Percentiles rank a stretch among this genome's conserved stretches.
These are phyloP conservation scores for Plectropomus leopardus DNA, from an alignment of 2,113 vertebrate species.

Conservation along the genomic window DNA sequence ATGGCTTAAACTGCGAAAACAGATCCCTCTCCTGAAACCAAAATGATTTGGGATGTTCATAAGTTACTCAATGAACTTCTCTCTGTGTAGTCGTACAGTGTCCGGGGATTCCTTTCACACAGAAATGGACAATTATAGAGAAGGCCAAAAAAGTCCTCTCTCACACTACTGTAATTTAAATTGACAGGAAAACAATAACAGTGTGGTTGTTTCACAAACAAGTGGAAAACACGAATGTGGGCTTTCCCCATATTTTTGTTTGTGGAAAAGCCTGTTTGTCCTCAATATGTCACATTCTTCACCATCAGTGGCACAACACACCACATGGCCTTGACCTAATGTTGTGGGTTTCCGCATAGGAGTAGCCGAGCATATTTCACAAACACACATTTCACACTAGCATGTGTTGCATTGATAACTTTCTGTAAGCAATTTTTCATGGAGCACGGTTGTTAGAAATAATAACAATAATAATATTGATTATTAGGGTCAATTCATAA, in stretches of 20 bases:
- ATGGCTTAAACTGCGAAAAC: slow-evolving; percentile 21
- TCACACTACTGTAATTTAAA: slow-evolving; percentile 71
- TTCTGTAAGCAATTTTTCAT: slow-evolving; percentile 5
- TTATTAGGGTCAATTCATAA: background rate
- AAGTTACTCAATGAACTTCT: slow-evolving; percentile 32
- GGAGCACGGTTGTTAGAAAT: slow-evolving; percentile 3
- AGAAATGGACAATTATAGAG: slow-evolving; percentile 49
- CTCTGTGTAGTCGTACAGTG: slow-evolving; percentile 30
- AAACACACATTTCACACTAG: slow-evolving; percentile 51
- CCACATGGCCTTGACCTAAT: slow-evolving; percentile 79
- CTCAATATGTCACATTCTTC: slow-evolving; percentile 80
- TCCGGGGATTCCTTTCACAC: slow-evolving; percentile 58
- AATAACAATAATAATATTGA: background rate
- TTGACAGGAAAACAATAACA: slow-evolving; percentile 82
- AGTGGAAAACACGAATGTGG: slow-evolving; percentile 73
- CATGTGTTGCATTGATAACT: slow-evolving; percentile 17
- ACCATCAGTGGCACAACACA: slow-evolving; percentile 69
- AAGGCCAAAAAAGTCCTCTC: slow-evolving; percentile 46
- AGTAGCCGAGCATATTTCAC: slow-evolving; percentile 63
- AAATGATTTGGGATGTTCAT: slow-evolving; percentile 27
- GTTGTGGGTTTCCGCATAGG: slow-evolving; percentile 73
- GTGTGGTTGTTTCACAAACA: slow-evolving; percentile 77
- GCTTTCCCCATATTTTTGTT: slow-evolving; percentile 80
- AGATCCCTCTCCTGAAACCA: slow-evolving; percentile 32
- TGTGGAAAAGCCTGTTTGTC: slow-evolving; percentile 80